Conservation (phyloP, 2,888 invertebrate genomes). For the Phragmatobia fuliginosa region DNA sequence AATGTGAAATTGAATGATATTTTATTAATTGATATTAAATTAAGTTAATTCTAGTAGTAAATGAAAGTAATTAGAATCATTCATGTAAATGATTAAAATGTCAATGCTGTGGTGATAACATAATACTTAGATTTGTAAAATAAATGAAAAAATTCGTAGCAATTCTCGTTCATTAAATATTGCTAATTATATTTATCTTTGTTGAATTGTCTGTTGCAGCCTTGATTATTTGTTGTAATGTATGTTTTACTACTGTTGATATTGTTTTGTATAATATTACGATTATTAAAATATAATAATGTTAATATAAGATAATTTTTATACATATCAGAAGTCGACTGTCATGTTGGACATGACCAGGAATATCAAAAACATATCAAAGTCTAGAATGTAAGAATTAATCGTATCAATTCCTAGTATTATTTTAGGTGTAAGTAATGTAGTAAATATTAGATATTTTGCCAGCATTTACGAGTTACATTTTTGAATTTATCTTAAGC, state of each 20-base stretch:
- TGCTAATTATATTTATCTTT: slow-evolving; percentile 2
- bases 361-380: slow-evolving; percentile 86
- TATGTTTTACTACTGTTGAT: background rate
- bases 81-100: slow-evolving; percentile 40
- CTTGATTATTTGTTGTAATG: background rate
- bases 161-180: background rate
- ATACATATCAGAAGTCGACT: slow-evolving; percentile 75
- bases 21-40: background rate
- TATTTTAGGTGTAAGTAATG: background rate
- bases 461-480: background rate
- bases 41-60: background rate
- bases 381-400: slow-evolving; percentile 26
- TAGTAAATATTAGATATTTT: background rate
- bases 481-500: background rate
- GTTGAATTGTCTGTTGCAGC: background rate
- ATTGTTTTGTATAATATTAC: background rate
- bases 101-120: slow-evolving; percentile 77
- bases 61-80: slow-evolving; percentile 6
- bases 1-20: background rate
- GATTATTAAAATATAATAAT: slow-evolving; percentile 2
- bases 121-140: slow-evolving; percentile 65
- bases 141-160: slow-evolving; percentile 26
- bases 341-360: slow-evolving; percentile 77
- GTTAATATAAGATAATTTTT: slow-evolving; percentile 51
- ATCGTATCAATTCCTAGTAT: slow-evolving; percentile 17